Percentiles rank a stretch among this genome's conserved stretches.
These are phyloP conservation scores for Heteromyza rotundicornis DNA, from an alignment of 2,888 invertebrate genomes.

Conservation along the genomic window DNA sequence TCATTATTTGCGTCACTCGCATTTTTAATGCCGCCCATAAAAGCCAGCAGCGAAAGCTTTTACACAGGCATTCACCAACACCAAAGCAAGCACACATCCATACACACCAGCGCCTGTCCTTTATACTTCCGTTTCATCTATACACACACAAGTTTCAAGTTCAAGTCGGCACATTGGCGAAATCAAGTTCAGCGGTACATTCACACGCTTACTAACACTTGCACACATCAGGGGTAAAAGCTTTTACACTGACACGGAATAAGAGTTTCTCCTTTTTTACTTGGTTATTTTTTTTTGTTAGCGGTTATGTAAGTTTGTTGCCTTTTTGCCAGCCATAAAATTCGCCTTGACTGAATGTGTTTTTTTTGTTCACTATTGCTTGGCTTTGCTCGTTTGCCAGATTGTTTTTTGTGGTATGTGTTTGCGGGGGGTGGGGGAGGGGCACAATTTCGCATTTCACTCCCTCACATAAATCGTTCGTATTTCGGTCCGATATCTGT, in stretches of 20 bases:
- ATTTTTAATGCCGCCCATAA: slow-evolving; percentile 42
- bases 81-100: slow-evolving; percentile 10
- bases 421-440: no score
- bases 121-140: neutral
- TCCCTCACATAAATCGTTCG: no score
- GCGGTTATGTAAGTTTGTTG: slow-evolving; percentile 17
- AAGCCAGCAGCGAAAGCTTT: slow-evolving; percentile 13
- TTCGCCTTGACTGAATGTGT: slow-evolving; percentile 23
- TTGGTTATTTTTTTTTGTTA: no score
- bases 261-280: slow-evolving; percentile 26
- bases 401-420: no score
- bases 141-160: slow-evolving; percentile 35
- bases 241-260: slow-evolving; percentile 24
- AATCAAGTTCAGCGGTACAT: slow-evolving; percentile 42
- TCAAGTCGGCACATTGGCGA: slow-evolving; percentile 46
- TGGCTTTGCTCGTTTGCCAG: neutral
- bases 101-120: slow-evolving; percentile 1
- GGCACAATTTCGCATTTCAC: no score
- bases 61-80: slow-evolving; percentile 24
- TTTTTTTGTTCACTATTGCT: neutral
- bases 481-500: no score
- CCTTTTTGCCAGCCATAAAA: slow-evolving; percentile 27
- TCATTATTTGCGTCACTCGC: slow-evolving; percentile 52
- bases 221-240: slow-evolving; percentile 9
- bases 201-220: slow-evolving; percentile 30